Evolutionary conservation across 1,140 invertebrate genomes (phyloP), one percentile per base, ranked within the genome.

Genomic region (Epicauta chinensis): DNA sequence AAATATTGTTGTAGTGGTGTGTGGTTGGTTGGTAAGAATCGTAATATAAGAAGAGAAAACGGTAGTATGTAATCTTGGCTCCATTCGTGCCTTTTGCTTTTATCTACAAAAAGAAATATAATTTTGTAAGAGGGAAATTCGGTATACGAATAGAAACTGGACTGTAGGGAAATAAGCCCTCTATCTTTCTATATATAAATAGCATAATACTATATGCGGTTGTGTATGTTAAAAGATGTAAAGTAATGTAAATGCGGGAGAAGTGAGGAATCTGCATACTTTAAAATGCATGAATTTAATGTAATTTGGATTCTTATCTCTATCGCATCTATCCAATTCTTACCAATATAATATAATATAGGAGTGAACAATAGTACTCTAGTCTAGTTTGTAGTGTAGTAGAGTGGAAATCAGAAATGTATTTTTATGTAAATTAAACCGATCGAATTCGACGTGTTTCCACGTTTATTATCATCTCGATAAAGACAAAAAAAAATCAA

Each of bases 261-360:
- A 53, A 62, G 59, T 58, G 59, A 54, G 50, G 61, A 65, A 64
- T 64, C 62, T 62, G 58, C 62, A 61, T 65, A 54, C 58, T 62
- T 64, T 63, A 60, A 50, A 62, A 64, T 67, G 65, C 62, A 67
- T 65, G 63, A 67, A 64, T 67, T 65, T 63, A n/a, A 54, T 54
- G 56, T 58, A 53, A 58, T 62, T 62, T 55, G 44, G 57, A 62
- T 62, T 55, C 50, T 55, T 55, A 59, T 60, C 51, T 55, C 41
- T 29, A 38, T 30, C 46, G 12, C 32, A 37, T 32, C 29, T 23
- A 38, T 38, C 36, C 45, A 36, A 47, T 37, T 29, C 45, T 38
- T 45, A 10, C 16, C 34, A 16, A 47, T 23, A 47, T 2, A 23
- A 23, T n/a, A n/a, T n/a, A n/a, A n/a, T n/a, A n/a, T n/a, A n/a